Base-by-base conservation (phyloP, 1,140 invertebrate genomes). In the Drosophila orosa region DNA sequence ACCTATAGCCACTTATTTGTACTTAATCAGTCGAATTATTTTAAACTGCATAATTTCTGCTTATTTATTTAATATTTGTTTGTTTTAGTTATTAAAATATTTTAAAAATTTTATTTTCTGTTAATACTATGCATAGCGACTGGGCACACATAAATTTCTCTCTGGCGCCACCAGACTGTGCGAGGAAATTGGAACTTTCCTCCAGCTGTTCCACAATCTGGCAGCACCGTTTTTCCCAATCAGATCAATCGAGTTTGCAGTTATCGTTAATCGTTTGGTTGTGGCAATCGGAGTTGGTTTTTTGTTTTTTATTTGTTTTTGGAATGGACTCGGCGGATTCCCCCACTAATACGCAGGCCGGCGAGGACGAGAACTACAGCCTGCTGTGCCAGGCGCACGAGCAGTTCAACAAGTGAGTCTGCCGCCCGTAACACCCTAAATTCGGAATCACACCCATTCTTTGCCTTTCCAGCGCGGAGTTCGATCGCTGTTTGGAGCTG, bases 401-500 rank as follows among this genome's bases (percentile, higher is more conserved):
- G 57, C 69, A 84, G 62, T 91, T 91, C 52, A 87, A 80, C 61
- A 90, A 76, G 90, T 91, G 66, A 78, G 80, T 61, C 31, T 12
- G 13, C 33, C 9, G 1, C 15, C 40, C 13, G 19, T 10, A 24
- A 25, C 15, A 29, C 9, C 33, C 0, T 1, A 10, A 22, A 35
- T 9, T 13, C 10, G 8, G 13, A 35, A 8, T 27, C 12, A 29
- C 12, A 37, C 31, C 10, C 13, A 19, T 10, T 42, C 33, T 7
- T 27, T 39, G 37, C 3, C 9, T 7, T 15, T 31, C 2, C 52
- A 90, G 87, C 56, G 27, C 39, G n/a, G 83, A 93, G 69, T 96
- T 94, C 83, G 80, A 90, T 2, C 87, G 91, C 12, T 95, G 95
- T 78, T 80, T 95, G 40, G 93, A 93, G 60, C 80, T 93, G 37